These are phyloP conservation scores for Larimichthys polyactis DNA, from an alignment of 2,113 vertebrate genomes.

Conservation along the genomic window DNA sequence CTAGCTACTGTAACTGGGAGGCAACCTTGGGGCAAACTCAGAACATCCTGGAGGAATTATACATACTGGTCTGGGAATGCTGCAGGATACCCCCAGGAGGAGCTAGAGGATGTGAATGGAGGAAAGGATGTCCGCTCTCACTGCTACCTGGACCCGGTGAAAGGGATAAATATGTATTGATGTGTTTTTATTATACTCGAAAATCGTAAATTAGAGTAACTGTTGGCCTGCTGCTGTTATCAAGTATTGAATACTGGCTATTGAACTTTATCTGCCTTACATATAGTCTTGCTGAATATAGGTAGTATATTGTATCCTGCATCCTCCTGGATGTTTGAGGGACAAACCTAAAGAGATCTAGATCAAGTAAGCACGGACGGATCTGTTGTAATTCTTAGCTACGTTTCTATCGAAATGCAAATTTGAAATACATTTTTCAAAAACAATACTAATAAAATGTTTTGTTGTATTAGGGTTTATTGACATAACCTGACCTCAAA, in stretches of 20 bases:
- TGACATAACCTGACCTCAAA: no score
- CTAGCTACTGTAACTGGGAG: background rate
- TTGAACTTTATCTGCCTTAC: background rate
- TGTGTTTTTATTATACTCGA: background rate
- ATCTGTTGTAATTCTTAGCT: background rate
- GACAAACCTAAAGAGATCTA: background rate
- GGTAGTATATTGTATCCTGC: background rate
- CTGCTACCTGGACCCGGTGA: background rate
- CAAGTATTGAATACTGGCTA: background rate
- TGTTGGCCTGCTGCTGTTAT: no score
- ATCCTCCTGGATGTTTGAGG: background rate
- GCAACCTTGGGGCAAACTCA: background rate
- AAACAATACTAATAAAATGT: no score
- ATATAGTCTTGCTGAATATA: background rate
- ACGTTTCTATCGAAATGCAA: background rate
- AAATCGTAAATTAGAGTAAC: no score
- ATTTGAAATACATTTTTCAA: background rate
- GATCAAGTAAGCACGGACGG: background rate
- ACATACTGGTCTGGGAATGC: background rate
- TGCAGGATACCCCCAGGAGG: background rate
- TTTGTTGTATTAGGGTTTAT: no score
- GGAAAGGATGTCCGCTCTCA: background rate
- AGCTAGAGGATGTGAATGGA: background rate
- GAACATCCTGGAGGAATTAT: background rate
- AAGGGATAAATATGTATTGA: background rate